Evolutionary conservation across 2,888 invertebrate species (phyloP), one percentile per base, ranked within the genome.

Genomic region (Heliconius cydno): DNA sequence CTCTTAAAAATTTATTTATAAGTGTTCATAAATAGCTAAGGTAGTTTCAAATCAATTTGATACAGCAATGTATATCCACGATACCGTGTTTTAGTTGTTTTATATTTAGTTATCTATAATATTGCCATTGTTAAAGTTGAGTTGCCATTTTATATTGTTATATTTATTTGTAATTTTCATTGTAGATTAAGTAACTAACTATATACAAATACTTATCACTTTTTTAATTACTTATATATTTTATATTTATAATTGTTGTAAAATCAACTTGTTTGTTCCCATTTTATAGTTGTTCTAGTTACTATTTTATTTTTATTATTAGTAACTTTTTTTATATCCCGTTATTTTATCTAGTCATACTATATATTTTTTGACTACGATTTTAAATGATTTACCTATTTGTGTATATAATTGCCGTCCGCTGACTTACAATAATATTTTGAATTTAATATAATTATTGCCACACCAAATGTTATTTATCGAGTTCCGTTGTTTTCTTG

Each of bases 391-490:
- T 81, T 79, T 66, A n/a, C n/a, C n/a, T n/a, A 71, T 81, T 19
- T 52, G 52, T 60, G n/a, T 60, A 38, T 76, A 60, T 28, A 65
- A 77, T 80, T 76, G 66, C 81, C 81, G 81, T 81, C 81, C 81
- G 76, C 60, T 76, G 30, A 74, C 38, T 79, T 72, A 65, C 38
- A 46, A 15, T 46, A 25, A 60, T 74, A 67, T 72, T 76, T 76
- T 38, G 25, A 46, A 67, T 65, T 78, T 72, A 52, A 41, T 77
- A 76, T 79, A 77, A 7, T 68, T 77, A 66, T 75, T 77, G 38
- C 57, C 41, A 70, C 73, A 77, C 30, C 22, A 52, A 52, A 74
- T 74, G 70, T 70, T 76, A 70, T 79, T 79, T 67, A 75, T 75
- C 5, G n/a, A 67, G 28, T 60, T 57, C 22, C 25, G 41, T 68